Conservation (phyloP, 2,888 invertebrate genomes). For the Andricus quercusramuli region DNA sequence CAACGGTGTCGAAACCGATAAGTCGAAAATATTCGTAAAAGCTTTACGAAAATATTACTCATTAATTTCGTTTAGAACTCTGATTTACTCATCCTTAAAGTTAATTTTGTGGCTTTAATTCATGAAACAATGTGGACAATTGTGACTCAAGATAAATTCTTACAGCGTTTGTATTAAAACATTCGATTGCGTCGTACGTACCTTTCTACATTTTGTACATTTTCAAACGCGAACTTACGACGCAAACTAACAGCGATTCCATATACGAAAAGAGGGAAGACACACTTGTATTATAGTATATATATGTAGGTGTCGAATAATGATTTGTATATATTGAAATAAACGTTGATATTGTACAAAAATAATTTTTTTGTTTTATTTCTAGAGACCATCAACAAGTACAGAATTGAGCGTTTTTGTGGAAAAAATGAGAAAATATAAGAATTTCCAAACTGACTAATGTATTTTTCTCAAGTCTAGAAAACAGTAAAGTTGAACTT, state of each 20-base stretch:
- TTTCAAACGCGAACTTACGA: conserved; percentile 54
- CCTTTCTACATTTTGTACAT: conserved; percentile 70
- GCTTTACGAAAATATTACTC: not conserved
- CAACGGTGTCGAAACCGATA: not conserved
- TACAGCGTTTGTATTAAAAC: not conserved
- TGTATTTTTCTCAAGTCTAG: no score
- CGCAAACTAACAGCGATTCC: conserved; percentile 38
- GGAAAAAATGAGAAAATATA: no score
- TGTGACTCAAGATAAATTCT: not conserved
- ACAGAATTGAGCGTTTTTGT: no score
- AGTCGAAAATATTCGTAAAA: not conserved
- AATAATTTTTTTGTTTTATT: conserved; percentile 10
- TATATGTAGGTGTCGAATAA: conserved; percentile 54
- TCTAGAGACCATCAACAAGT: no score
- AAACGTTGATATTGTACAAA: conserved; percentile 63
- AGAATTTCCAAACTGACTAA: no score
- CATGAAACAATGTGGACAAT: not conserved
- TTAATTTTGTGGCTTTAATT: not conserved
- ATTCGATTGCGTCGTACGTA: conserved; percentile 49
- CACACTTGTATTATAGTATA: conserved; percentile 7
- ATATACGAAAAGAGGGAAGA: conserved; percentile 8
- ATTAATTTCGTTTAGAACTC: not conserved
- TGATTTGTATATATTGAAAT: conserved; percentile 71
- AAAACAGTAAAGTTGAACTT: no score
- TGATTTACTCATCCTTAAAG: not conserved